Evolutionary conservation across 2,797 vertebrate genomes (phyloP).

Genomic region (Molossus molossus): DNA sequence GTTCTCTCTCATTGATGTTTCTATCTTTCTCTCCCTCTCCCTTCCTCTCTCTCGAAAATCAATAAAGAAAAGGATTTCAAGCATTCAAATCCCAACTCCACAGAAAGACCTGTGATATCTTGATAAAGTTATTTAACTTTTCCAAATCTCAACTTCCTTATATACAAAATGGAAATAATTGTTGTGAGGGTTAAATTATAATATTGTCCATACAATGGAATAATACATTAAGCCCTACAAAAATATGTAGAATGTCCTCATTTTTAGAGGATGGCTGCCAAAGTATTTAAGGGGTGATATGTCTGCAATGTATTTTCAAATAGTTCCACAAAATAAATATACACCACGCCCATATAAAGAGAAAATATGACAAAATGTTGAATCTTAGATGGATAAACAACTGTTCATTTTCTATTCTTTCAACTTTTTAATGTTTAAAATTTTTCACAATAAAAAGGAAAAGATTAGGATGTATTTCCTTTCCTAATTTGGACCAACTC

Average conservation of each 20-base stretch:
- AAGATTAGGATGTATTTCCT: slow-evolving; percentile 27
- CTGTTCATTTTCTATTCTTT: slow-evolving; percentile 23
- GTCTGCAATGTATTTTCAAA: slow-evolving; percentile 33
- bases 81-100: slow-evolving; percentile 39
- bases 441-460: slow-evolving; percentile 55
- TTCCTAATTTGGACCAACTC: slow-evolving; percentile 23
- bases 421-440: background rate
- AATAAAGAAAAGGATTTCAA: slow-evolving; percentile 32
- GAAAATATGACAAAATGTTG: slow-evolving; percentile 39
- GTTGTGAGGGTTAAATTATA: background rate
- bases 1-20: too few species aligned
- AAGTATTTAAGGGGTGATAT: slow-evolving; percentile 1
- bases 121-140: slow-evolving; percentile 46
- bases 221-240: slow-evolving; percentile 51
- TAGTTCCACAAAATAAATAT: slow-evolving; percentile 44
- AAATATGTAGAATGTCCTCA: background rate
- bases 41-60: too few species aligned
- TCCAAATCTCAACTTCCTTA: slow-evolving; percentile 66
- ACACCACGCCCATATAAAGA: background rate
- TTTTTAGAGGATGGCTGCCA: background rate
- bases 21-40: too few species aligned
- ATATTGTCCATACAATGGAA: background rate
- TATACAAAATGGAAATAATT: slow-evolving; percentile 56
- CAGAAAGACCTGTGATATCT: background rate
- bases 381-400: slow-evolving; percentile 5